Evolutionary conservation across 2,888 invertebrate species (phyloP).

Genomic region (Torymus tubicola): DNA sequence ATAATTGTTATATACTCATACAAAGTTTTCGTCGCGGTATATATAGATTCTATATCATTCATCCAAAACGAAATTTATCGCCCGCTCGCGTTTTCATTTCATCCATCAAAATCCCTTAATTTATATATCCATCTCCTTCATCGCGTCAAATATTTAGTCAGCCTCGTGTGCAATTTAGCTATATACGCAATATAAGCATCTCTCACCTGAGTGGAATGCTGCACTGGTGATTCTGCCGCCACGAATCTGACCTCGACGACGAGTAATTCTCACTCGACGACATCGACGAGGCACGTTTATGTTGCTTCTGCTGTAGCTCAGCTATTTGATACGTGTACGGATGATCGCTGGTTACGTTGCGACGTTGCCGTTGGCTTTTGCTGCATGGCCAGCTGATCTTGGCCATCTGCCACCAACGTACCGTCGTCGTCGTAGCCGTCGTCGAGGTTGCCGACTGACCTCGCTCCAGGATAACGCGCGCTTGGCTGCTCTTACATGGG

Average conservation of each 20-base stretch:
- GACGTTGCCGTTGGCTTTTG: conserved; percentile 74
- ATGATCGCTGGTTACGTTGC: conserved; percentile 70
- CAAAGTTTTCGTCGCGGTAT: no score
- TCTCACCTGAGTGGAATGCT: conserved; percentile 82
- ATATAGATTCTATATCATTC: no score
- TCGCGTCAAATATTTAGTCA: no score
- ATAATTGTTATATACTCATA: no score
- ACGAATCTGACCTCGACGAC: conserved; percentile 86
- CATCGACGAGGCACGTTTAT: conserved; percentile 88
- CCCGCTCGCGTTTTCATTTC: no score
- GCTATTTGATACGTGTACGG: conserved; percentile 87
- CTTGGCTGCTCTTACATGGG: conserved; percentile 34
- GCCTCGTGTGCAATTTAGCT: no score
- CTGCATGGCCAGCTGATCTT: conserved; percentile 77
- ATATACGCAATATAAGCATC: neutral
- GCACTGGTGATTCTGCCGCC: conserved; percentile 86
- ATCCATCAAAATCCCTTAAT: no score
- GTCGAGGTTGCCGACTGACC: conserved; percentile 64
- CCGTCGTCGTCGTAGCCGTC: neutral
- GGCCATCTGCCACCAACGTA: conserved; percentile 63
- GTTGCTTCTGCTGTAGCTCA: conserved; percentile 86
- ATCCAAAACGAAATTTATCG: no score
- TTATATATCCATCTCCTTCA: no score
- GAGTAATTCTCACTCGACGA: conserved; percentile 94
- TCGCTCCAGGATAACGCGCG: conserved; percentile 76